Evolutionary conservation across 2,888 invertebrate genomes (phyloP).

Genomic region (Nomada hirtipes): DNA sequence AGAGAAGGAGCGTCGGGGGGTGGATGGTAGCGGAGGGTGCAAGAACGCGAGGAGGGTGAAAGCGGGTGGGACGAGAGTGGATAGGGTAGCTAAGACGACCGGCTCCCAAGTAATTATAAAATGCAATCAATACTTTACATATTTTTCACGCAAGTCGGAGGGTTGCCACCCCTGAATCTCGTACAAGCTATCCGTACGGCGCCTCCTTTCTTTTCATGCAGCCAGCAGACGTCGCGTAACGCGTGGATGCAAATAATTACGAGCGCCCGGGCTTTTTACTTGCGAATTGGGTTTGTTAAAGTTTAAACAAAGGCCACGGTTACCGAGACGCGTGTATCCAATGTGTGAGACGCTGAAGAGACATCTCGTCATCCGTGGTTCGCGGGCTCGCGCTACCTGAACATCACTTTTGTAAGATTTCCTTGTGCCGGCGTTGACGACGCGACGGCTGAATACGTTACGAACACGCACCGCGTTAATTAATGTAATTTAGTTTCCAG

Average conservation of each 20-base stretch:
- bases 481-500: conserved; percentile 22
- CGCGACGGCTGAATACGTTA: conserved; percentile 10
- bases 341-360: conserved; percentile 7
- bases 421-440: not conserved
- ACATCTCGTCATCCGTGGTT: conserved; percentile 14
- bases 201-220: conserved; percentile 48
- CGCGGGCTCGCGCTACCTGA: not conserved
- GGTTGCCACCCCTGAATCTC: conserved; percentile 60
- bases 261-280: conserved; percentile 41
- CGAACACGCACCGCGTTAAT: conserved; percentile 34
- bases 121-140: conserved; percentile 85
- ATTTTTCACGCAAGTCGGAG: conserved; percentile 83
- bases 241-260: conserved; percentile 60
- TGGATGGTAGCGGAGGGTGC: conserved; percentile 70
- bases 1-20: conserved; percentile 50
- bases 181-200: conserved; percentile 55
- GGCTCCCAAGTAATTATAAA: conserved; percentile 84
- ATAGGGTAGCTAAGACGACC: conserved; percentile 84
- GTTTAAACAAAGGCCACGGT: conserved; percentile 34
- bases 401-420: conserved; percentile 10
- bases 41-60: conserved; percentile 70
- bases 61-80: conserved; percentile 72
- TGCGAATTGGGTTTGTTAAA: conserved; percentile 49
- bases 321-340: conserved; percentile 7
- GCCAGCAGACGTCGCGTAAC: conserved; percentile 45